Evolutionary conservation across 2,797 vertebrate species (phyloP).

Genomic region (Cuniculus paca): DNA sequence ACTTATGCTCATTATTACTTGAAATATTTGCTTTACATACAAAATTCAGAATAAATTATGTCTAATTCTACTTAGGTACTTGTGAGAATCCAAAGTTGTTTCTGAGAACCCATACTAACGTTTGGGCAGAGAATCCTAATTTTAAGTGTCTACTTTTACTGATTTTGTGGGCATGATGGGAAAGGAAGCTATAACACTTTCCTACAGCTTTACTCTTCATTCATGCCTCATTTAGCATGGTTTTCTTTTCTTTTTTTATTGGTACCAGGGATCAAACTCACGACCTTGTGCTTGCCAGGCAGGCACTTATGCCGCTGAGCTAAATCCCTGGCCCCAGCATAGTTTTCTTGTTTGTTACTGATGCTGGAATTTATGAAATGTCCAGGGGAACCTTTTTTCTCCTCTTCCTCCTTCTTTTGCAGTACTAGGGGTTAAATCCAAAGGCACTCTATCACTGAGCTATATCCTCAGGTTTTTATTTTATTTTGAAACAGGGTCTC

Average conservation of each 20-base stretch:
- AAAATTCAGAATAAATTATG: conserved; percentile 11
- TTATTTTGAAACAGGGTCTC: neutral
- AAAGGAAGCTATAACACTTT: neutral
- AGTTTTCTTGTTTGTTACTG: neutral
- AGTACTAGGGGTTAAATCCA: no score
- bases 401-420: neutral
- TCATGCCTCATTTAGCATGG: neutral
- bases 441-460: neutral
- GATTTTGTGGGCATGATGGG: no score
- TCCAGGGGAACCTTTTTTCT: neutral
- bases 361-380: neutral
- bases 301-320: no score
- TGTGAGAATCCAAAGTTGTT: neutral
- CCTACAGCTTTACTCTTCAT: neutral
- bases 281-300: no score
- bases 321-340: no score
- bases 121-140: neutral
- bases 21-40: neutral
- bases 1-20: neutral
- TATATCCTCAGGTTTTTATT: neutral
- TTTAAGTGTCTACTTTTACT: neutral
- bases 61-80: neutral
- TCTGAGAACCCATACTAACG: neutral
- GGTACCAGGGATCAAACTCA: no score
- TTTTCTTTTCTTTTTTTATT: no score